Base-by-base conservation (phyloP, 1,140 invertebrate species). In the Diprion similis region DNA sequence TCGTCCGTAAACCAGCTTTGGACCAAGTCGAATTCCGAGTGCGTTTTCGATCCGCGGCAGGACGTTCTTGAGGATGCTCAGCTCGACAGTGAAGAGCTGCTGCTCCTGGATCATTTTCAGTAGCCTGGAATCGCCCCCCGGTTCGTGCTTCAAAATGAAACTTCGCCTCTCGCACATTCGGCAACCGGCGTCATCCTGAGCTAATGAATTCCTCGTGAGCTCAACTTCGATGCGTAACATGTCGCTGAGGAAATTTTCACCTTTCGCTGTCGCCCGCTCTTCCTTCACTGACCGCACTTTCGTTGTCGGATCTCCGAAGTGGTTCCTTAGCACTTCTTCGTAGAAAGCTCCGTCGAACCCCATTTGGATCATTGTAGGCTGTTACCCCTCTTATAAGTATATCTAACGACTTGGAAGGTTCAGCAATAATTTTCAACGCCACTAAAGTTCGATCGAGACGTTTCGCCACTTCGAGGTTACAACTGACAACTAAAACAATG, bases 141-240 rank as follows among this genome's bases (percentile, higher is more conserved):
- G 78, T 59, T 81, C 77, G 1, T 47, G 15, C 68, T 82, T 82
- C 0, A 78, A 45, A 15, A 81, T 46, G 10, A 78, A n/a, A 15
- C 71, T 17, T 69, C 48, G 46, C 18, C 2, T 11, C 69, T 47
- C 24, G 70, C 71, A 4, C 8, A 70, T 64, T 71, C 24, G 24
- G 24, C 24, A 37, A 6, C 24, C 24, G 24, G 24, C 24, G 24
- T 37, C 24, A 37, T 37, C 24, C 24, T 37, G 24, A 17, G 51
- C 6, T 15, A 9, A 59, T 17, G 51, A 59, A 59, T 17, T 18
- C 45, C 46, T 68, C 66, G 48, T 37, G 78, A 78, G 46, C 46
- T 68, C 59, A 75, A 68, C 9, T 47, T 51, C 0, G 72, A 72
- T 66, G 48, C 70, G 51, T 59, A 47, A 47, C 17, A 78, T 65